Base-by-base conservation (phyloP, 2,113 vertebrate genomes). In the Prolemur simus region DNA sequence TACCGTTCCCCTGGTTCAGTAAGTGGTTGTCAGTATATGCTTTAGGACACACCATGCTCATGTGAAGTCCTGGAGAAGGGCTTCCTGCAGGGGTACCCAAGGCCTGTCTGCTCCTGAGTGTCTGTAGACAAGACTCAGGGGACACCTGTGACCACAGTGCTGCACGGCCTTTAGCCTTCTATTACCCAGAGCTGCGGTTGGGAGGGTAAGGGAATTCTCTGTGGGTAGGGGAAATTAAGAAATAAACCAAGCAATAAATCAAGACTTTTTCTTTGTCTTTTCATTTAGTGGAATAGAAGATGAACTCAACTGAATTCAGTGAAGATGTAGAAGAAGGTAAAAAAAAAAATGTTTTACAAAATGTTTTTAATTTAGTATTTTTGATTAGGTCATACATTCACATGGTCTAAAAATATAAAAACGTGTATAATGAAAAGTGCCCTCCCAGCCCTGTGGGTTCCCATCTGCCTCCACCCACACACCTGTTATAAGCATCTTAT, bases 271-370 rank as follows among this genome's bases (percentile, higher is more conserved):
- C 96, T 97, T 97, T 97, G 64, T 97, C 89, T 97, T 97, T 92
- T 96, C 90, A 90, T 98, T 95, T 97, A 98, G 99, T 98, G 97
- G 96, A 96, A 95, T 97, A 98, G 98, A 99, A 99, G 98, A 99
- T 99, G 99, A 99, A 98, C 98, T 98, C 99, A 98, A 95, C 98
- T 98, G 99, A 99, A 98, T 98, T 99, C 98, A 98, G 90, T 98
- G 98, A 98, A 96, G 98, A 99, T 97, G 98, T 98, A 98, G 98
- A 98, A 96, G 98, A 99, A 98, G 98, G 98, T 98, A 99, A 98
- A 82, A 98, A 97, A n/a, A 80, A 91, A 42, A 42, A 42, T 47
- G 11, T 56, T 96, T 87, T 69, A 54, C 71, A 94, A 89, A 47
- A 52, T 47, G 66, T 47, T 93, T 94, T 91, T 93, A 94, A 88